Conservation (phyloP, 2,888 invertebrate genomes). For the Dryobotodes eremita region DNA sequence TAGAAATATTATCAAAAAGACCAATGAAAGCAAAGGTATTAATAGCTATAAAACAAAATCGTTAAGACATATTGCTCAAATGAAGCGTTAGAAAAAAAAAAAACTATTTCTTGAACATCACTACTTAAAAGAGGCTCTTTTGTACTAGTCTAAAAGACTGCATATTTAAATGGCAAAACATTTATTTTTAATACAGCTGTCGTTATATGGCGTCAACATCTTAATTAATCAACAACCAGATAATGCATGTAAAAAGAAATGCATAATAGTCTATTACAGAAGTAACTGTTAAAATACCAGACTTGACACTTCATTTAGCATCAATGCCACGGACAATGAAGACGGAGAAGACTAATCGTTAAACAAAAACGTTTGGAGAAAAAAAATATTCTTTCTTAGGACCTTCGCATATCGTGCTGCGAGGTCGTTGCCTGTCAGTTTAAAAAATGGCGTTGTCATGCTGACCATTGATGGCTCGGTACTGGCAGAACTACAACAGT, state of each 20-base stretch:
- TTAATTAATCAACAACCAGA: slow-evolving; percentile 47
- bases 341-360: slow-evolving; percentile 73
- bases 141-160: slow-evolving; percentile 2
- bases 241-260: slow-evolving; percentile 60
- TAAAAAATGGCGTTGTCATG: slow-evolving; percentile 79
- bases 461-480: slow-evolving; percentile 81
- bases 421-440: slow-evolving; percentile 83
- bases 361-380: slow-evolving; percentile 73
- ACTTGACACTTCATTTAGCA: slow-evolving; percentile 85
- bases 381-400: slow-evolving; percentile 71
- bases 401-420: slow-evolving; percentile 74
- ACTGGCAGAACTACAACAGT: slow-evolving; percentile 80
- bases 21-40: slow-evolving; percentile 46
- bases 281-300: slow-evolving; percentile 78
- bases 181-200: slow-evolving; percentile 15
- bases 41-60: slow-evolving; percentile 30
- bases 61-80: slow-evolving; percentile 26
- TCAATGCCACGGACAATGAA: slow-evolving; percentile 83
- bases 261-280: slow-evolving; percentile 64
- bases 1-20: slow-evolving; percentile 38
- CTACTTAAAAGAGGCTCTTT: slow-evolving; percentile 25
- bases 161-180: slow-evolving; percentile 4
- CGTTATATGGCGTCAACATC: slow-evolving; percentile 15
- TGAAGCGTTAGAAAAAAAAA: slow-evolving; percentile 50
- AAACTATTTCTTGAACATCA: slow-evolving; percentile 51